A percentile compares a stretch with the other conserved stretches of the same genome.
Evolutionary conservation across 2,888 invertebrate genomes (phyloP).

Genomic region (Gnatocerus cornutus): DNA sequence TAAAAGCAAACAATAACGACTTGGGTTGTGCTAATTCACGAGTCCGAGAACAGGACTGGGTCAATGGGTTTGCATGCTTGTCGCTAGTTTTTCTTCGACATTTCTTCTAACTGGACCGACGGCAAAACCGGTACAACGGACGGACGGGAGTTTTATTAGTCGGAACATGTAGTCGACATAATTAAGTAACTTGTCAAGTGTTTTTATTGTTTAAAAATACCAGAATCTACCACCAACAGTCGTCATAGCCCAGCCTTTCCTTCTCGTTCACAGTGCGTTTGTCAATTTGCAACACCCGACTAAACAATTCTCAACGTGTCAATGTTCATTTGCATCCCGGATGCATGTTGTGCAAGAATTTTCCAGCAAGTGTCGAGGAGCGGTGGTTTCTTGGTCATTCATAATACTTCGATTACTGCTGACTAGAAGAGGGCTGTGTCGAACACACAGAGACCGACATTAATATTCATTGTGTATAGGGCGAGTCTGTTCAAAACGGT

Average conservation of each 20-base stretch:
- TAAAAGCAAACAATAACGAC: background rate
- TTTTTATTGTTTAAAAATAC: background rate
- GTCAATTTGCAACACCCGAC: constrained; percentile 11
- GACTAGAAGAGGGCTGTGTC: constrained; percentile 34
- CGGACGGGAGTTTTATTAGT: constrained; percentile 37
- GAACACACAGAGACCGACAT: constrained; percentile 40
- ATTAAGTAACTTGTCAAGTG: constrained; percentile 2
- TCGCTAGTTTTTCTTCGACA: constrained; percentile 25
- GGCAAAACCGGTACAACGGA: constrained; percentile 36
- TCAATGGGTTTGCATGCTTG: constrained; percentile 35
- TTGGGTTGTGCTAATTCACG: constrained; percentile 16
- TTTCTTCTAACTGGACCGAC: constrained; percentile 39
- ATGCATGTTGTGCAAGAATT: constrained; percentile 38
- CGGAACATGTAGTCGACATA: constrained; percentile 24
- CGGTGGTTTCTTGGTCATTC: constrained; percentile 29
- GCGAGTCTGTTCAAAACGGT: constrained; percentile 24
- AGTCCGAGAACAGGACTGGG: constrained; percentile 30
- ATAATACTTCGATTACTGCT: constrained; percentile 29
- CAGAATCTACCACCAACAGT: background rate
- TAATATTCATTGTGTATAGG: constrained; percentile 40
- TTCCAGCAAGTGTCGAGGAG: constrained; percentile 40
- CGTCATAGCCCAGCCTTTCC: background rate
- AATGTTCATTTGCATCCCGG: constrained; percentile 34
- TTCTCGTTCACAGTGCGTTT: background rate
- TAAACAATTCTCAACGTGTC: constrained; percentile 20